Percentiles rank a stretch among this genome's conserved stretches.
Evolutionary conservation across 2,797 vertebrate species (phyloP).

Genomic region (Sternotherus odoratus): DNA sequence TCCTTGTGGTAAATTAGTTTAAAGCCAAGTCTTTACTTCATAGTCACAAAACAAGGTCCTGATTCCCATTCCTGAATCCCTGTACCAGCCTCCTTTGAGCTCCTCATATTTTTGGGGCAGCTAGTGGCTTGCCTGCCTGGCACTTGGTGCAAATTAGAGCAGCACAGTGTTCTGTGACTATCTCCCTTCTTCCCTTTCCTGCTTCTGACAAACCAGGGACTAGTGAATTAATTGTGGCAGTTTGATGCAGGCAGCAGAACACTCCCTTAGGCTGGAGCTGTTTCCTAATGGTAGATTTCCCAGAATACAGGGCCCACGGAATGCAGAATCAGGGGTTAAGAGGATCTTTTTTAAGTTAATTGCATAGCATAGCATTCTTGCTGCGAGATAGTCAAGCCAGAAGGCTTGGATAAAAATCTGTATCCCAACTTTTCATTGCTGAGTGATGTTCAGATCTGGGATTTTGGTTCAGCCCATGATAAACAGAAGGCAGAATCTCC

Average conservation of each 20-base stretch:
- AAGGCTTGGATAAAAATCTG: not conserved
- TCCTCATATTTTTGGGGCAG: constrained; percentile 18
- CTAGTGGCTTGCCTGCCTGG: not conserved
- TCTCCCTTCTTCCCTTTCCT: rapidly evolving
- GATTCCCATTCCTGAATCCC: not conserved
- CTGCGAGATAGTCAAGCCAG: rapidly evolving
- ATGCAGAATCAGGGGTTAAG: not conserved
- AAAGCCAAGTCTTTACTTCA: not conserved
- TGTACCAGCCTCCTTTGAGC: constrained; percentile 13
- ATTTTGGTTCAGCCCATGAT: not conserved
- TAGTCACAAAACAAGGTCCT: not conserved
- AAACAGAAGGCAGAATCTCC: not conserved
- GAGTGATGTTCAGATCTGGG: not conserved
- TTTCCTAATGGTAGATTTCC: not conserved
- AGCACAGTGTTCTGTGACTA: not conserved
- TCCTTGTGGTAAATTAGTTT: not conserved
- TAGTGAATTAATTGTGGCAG: not conserved
- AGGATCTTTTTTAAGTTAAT: not conserved
- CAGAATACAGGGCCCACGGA: not conserved
- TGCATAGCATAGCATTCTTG: not conserved
- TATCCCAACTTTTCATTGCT: not conserved
- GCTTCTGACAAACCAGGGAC: not conserved
- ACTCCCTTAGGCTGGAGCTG: not conserved
- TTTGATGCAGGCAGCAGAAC: not conserved
- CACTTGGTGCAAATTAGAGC: not conserved